A percentile compares a stretch with the other conserved stretches of the same genome.
Conservation (phyloP, 2,113 vertebrate species). For the Parotia lawesii region DNA sequence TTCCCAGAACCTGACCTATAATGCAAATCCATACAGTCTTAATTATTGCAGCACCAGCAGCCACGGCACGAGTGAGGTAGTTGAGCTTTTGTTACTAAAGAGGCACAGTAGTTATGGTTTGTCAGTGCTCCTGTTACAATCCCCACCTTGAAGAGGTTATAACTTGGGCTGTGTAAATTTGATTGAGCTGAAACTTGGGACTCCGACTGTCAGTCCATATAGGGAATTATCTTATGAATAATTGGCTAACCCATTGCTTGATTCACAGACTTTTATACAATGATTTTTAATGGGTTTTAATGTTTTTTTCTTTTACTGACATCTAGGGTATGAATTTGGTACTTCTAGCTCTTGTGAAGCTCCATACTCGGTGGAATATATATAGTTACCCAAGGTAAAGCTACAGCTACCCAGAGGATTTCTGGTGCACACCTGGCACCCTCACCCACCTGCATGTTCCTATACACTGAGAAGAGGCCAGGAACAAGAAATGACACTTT, state of each 20-base stretch:
- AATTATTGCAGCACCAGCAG: conserved; percentile 72
- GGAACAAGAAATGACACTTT: background rate
- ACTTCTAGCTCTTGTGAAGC: conserved; percentile 48
- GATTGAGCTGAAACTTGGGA: conserved; percentile 70
- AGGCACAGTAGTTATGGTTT: conserved; percentile 72
- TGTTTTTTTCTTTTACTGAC: conserved; percentile 70
- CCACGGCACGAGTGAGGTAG: conserved; percentile 55
- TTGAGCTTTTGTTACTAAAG: conserved; percentile 66
- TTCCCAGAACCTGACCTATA: conserved; percentile 72
- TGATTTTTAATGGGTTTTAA: conserved; percentile 67
- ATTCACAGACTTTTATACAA: conserved; percentile 55
- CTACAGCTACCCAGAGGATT: background rate
- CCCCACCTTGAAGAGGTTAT: conserved; percentile 74
- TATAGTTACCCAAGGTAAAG: background rate
- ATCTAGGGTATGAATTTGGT: conserved; percentile 69
- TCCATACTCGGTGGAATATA: background rate
- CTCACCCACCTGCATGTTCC: background rate
- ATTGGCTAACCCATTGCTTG: conserved; percentile 56
- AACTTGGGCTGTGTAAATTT: conserved; percentile 73
- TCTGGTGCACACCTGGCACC: background rate
- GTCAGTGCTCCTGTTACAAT: conserved; percentile 71
- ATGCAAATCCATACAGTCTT: conserved; percentile 75
- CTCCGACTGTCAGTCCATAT: conserved; percentile 70
- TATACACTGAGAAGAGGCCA: background rate
- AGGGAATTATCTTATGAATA: conserved; percentile 72